Evolutionary conservation across 2,888 invertebrate genomes (phyloP), one percentile per base, ranked within the genome.

Genomic region (Aromia moschata): DNA sequence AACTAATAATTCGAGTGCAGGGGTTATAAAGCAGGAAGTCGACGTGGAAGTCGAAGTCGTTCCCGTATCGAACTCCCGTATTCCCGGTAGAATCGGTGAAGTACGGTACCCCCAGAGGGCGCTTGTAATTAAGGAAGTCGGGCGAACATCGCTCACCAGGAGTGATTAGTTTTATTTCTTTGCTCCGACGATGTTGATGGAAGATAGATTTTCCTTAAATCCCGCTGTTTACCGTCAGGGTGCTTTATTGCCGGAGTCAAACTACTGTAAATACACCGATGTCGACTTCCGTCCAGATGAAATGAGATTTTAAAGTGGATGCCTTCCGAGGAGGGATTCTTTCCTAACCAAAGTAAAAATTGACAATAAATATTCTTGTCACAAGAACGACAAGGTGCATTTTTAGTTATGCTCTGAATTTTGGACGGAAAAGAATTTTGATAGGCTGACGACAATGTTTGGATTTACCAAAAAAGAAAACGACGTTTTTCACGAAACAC

Each of bases 101-200:
- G 45, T 45, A 45, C 46, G 43, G 51, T 51, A 47, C 53, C 57
- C 55, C 61, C 38, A 30, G 54, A 58, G 61, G 47, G 51, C 49
- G 57, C 51, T 57, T 46, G 61, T 56, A 57, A 61, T 61, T 61
- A 61, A 58, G 61, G 51, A 57, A 61, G 61, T 61, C 61, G 45
- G 61, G 46, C 47, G 61, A 61, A 58, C 53, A 58, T 61, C 57
- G 38, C 56, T 57, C 61, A 49, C 38, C 43, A 49, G 55, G 61
- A 57, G 57, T 52, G 61, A 61, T 61, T 57, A 56, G 52, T 56
- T 56, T 57, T 57, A 57, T 61, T 57, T 56, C 61, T 61, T 56
- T 54, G 51, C 51, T 56, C 45, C 40, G 52, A 46, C 44, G 46
- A 53, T 56, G 53, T 54, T 56, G 54, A 57, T 61, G 54, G 55